phyloP scores from a whole-genome alignment of 2,888 invertebrate species.

The Dynastes tityus region DNA sequence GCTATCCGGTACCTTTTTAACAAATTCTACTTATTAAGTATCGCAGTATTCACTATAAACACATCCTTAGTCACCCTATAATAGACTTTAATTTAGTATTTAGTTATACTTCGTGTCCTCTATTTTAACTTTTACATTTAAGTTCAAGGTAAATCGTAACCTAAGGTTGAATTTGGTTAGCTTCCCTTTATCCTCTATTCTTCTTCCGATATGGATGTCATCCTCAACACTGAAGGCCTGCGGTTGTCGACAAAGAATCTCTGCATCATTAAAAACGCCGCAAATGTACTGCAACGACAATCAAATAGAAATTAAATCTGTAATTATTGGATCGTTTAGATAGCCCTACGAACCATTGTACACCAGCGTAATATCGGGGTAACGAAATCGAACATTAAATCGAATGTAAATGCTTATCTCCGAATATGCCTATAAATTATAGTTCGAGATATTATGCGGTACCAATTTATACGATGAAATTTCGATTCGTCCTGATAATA shows the following conservation, averaged over 20 bases:
- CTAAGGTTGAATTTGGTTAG: too few species aligned
- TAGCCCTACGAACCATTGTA: neutral
- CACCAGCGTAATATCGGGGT: neutral
- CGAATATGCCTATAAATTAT: conserved; percentile 5
- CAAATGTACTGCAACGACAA: neutral
- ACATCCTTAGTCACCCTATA: too few species aligned
- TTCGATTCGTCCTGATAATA: conserved; percentile 2
- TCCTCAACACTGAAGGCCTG: neutral
- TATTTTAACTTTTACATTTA: too few species aligned
- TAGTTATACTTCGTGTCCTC: too few species aligned
- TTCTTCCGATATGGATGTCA: neutral
- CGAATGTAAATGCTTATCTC: neutral
- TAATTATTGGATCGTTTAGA: conserved; percentile 13
- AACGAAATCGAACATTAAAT: conserved; percentile 13
- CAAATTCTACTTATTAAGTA: too few species aligned
- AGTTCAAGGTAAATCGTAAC: too few species aligned
- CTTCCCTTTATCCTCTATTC: too few species aligned
- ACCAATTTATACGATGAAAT: conserved; percentile 3
- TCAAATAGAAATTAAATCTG: conserved; percentile 14
- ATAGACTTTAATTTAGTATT: too few species aligned
- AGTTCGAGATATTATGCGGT: neutral
- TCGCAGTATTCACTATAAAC: too few species aligned
- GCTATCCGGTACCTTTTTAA: too few species aligned
- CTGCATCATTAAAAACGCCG: neutral
- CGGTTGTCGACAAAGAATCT: neutral